Base-by-base conservation (phyloP, 2,113 vertebrate genomes). In the Brachypodius melanocephalos region DNA sequence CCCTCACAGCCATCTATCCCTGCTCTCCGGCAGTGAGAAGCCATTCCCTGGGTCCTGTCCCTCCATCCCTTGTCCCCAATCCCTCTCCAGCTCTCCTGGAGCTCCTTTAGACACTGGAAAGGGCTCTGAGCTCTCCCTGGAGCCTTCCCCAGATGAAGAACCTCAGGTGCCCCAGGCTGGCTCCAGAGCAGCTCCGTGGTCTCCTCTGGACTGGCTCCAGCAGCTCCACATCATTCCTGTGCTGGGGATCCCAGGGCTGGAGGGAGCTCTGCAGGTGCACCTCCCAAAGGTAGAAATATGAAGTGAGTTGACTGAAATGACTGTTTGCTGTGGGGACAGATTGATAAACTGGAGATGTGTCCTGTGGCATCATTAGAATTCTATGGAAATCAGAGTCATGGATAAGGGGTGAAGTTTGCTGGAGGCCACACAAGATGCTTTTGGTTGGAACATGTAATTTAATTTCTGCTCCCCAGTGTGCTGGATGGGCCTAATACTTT, bases 171-270 rank as follows among this genome's bases (percentile, higher is more conserved):
- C 46, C 38, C 67, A 54, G 48, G 26, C 67, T 45, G 21, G 58
- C n/a, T 55, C 26, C n/a, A 57, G 24, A 20, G 69, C 19, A 29
- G 3, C 12, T 43, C 31, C 0, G 0, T 3, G 16, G 36, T 6
- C 40, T 43, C 46, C 36, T 36, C 45, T 61, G 46, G 55, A 36
- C 10, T 0, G 0, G 2, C 4, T 14, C 14, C 40, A 46, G 49
- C 22, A 32, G 48, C 40, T 84, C 34, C n/a, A 19, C 1, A 1
- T 66, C 69, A 29, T 34, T 5, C 34, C 42, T 34, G 8, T 48
- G 29, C 19, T 34, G 42, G 34, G 14, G 13, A 59, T 17, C n/a
- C n/a, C 29, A 4, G n/a, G 5, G 18, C 29, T 48, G 24, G 49
- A 38, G 42, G 24, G 42, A 66, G 59, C 49, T 74, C 29, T 65